Evolutionary conservation across 2,797 vertebrate genomes (phyloP), one percentile per base, ranked within the genome.

Genomic region (Trachops cirrhosus): DNA sequence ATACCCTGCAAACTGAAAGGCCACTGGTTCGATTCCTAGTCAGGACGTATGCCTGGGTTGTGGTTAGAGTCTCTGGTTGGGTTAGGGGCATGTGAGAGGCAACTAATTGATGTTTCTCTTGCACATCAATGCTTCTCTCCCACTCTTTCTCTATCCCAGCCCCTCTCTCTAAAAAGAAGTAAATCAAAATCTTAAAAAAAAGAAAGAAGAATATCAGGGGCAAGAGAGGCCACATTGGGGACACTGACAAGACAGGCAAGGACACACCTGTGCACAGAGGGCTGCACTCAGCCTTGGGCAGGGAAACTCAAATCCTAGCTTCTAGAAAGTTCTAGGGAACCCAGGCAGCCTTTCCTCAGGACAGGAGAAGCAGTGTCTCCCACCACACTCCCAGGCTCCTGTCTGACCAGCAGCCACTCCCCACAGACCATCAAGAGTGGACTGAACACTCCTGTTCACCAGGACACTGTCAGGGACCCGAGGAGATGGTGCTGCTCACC

Each of bases 361-460:
- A 67, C 16, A 9, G 37, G 0, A 3, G 24, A n/a, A 46, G 48
- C 12, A 0, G 57, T 0, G 5, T 18, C 24, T 9, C 34, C 22
- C 8, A 15, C 11, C 9, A 15, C 22, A 26, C 71, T 24, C 37
- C 15, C 21, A 12, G 74, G 34, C 10, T 14, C 52, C 24, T 57
- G 71, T 52, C 32, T 19, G 37, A n/a, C 37, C 62, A 64, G 62
- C 29, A n/a, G 62, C 29, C 29, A n/a, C 62, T 64, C 62, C 62
- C 62, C 62, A 64, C 62, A 64, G 62, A 64, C 32, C 62, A 64
- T n/a, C 29, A n/a, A 15, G 29, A 64, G 62, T n/a, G 14, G 62
- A 5, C 54, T 68, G 14, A 19, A n/a, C 3, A 39, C 34, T 29
- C 59, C 50, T 70, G 44, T 24, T 8, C 44, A 24, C 57, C 9